phyloP scores from a whole-genome alignment of 2,797 vertebrate species.

The Hippocampus kuda region DNA sequence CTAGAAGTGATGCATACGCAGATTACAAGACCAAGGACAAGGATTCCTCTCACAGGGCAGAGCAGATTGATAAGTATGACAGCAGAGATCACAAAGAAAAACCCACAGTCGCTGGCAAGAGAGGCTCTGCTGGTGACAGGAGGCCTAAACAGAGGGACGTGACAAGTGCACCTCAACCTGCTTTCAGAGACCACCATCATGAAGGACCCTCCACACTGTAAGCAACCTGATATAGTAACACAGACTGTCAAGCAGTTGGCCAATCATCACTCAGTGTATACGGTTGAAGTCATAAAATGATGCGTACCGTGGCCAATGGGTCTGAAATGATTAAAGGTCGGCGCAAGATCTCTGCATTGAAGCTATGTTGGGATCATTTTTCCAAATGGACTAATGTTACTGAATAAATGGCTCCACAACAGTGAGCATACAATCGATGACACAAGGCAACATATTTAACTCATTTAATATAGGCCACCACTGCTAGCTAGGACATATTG shows the following conservation, averaged over 20 bases:
- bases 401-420: no score
- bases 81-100: slow-evolving; percentile 23
- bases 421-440: no score
- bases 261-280: not conserved
- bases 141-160: slow-evolving; percentile 41
- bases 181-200: slow-evolving; percentile 24
- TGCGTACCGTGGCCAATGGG: not conserved
- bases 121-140: slow-evolving; percentile 37
- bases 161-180: slow-evolving; percentile 35
- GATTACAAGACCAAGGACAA: slow-evolving; percentile 36
- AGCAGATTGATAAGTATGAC: slow-evolving; percentile 13
- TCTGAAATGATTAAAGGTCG: no score
- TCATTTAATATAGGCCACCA: no score
- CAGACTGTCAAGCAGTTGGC: not conserved
- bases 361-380: no score
- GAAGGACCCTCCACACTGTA: slow-evolving; percentile 43
- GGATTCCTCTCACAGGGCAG: slow-evolving; percentile 20
- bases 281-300: not conserved
- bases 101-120: slow-evolving; percentile 25
- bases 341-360: no score
- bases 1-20: slow-evolving; percentile 31
- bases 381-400: no score
- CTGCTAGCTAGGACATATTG: no score
- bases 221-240: slow-evolving; percentile 18
- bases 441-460: no score